Conservation (phyloP, 2,113 vertebrate genomes). For the Tympanuchus pallidicinctus region DNA sequence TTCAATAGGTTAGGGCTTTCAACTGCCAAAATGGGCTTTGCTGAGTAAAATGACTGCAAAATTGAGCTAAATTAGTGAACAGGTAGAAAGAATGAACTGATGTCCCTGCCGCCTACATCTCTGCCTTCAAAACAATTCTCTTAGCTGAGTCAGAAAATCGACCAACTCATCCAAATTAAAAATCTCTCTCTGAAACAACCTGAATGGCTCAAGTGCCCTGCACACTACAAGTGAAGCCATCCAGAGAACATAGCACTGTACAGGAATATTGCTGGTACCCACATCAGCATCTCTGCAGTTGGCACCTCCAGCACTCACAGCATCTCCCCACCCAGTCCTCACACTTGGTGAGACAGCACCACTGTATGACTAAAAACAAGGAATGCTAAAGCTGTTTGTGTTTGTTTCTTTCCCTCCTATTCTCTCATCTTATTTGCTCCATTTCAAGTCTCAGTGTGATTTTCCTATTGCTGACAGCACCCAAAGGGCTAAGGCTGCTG, state of each 20-base stretch:
- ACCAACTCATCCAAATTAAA: not conserved
- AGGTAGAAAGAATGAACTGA: not conserved
- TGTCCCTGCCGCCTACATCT: not conserved
- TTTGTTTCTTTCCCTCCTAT: not conserved
- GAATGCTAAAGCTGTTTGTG: no score
- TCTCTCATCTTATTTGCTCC: not conserved
- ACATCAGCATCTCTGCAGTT: not conserved
- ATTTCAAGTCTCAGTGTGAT: not conserved
- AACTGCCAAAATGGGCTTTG: not conserved
- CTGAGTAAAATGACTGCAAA: not conserved
- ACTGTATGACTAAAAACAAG: not conserved
- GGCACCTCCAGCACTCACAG: not conserved
- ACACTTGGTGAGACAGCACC: no score
- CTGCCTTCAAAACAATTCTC: not conserved
- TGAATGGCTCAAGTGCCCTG: not conserved
- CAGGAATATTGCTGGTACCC: not conserved
- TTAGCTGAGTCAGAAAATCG: not conserved
- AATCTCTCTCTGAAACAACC: not conserved
- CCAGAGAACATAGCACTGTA: not conserved
- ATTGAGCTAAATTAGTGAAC: slow-evolving; percentile 19
- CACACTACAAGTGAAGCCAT: not conserved
- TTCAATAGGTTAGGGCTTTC: not conserved
- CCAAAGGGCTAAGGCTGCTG: not conserved
- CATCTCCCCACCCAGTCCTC: not conserved
- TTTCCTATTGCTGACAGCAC: not conserved